Base-by-base conservation (phyloP, 2,797 vertebrate genomes). In the Hybognathus amarus region DNA sequence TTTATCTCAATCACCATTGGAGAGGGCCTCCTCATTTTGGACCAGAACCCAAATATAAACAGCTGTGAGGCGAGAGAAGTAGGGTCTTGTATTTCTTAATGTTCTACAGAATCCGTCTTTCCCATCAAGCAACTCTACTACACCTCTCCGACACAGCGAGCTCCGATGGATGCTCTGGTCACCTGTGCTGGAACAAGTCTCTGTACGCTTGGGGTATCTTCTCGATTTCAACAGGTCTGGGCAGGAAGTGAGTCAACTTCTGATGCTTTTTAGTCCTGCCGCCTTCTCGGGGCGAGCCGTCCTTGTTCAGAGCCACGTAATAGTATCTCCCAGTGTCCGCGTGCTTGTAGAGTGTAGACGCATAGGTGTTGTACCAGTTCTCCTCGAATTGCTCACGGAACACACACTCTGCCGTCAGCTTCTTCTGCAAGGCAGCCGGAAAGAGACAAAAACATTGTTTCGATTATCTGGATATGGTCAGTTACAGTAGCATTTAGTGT, bases 341-440 rank as follows among this genome's bases (percentile, higher is more conserved):
- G 81, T 99, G 98, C 91, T 98, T 98, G 95, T 98, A 99, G 64
- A 97, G 94, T 4, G 97, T 99, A 0, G 98, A 99, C 54, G 98
- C 96, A 36, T 99, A 99, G 0, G 98, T 99, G 94, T 99, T 99
- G 95, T 99, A 99, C 98, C 98, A 99, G 93, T 99, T 99, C 94
- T 99, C 98, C 94, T 99, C 98, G 90, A 99, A 99, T 92, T 99
- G 98, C 94, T 99, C 98, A 73, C 98, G 96, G 95, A 99, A 98
- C 78, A 99, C 97, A 1, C 98, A 99, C 91, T 99, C 98, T 36
- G 95, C 94, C 0, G 96, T 97, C 89, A 98, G 96, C 93, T 99
- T 98, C 94, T 97, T 98, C 98, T 99, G 96, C 87, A 70, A 92
- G 87, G 90, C 61, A 85, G 9, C 18, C 59, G 22, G 38, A 77